These are phyloP conservation scores for Falco naumanni DNA, from an alignment of 2,797 vertebrate species.

Conservation along the genomic window DNA sequence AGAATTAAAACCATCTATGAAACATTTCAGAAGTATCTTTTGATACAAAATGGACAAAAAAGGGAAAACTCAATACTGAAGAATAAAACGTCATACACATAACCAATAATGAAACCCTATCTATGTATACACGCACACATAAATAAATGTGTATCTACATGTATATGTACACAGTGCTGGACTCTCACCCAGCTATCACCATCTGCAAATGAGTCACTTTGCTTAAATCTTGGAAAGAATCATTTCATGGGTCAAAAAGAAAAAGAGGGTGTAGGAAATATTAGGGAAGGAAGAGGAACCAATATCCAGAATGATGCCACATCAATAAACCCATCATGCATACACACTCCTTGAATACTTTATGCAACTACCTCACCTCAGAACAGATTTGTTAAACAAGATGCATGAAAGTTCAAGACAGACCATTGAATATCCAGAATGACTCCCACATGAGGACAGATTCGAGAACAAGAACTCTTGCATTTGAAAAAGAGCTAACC, in stretches of 20 bases:
- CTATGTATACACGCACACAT: neutral
- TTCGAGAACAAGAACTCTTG: neutral
- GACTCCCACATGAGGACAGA: neutral
- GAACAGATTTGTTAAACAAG: neutral
- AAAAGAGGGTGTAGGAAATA: neutral
- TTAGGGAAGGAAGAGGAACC: neutral
- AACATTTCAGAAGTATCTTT: neutral
- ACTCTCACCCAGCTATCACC: neutral
- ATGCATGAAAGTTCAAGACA: neutral
- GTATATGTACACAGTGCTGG: neutral
- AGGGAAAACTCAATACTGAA: neutral
- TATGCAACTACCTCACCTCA: neutral
- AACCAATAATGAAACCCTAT: neutral
- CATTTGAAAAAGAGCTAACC: neutral
- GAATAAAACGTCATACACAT: neutral
- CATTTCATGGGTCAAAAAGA: neutral
- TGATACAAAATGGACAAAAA: neutral
- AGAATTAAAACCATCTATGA: conserved; percentile 6
- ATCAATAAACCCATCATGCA: neutral
- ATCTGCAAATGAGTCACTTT: neutral
- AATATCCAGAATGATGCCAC: accelerated
- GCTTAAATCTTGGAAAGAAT: neutral
- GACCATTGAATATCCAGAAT: neutral
- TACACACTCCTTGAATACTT: neutral
- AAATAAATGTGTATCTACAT: neutral